phyloP scores from a whole-genome alignment of 1,140 invertebrate species.

The Neodiprion lecontei region DNA sequence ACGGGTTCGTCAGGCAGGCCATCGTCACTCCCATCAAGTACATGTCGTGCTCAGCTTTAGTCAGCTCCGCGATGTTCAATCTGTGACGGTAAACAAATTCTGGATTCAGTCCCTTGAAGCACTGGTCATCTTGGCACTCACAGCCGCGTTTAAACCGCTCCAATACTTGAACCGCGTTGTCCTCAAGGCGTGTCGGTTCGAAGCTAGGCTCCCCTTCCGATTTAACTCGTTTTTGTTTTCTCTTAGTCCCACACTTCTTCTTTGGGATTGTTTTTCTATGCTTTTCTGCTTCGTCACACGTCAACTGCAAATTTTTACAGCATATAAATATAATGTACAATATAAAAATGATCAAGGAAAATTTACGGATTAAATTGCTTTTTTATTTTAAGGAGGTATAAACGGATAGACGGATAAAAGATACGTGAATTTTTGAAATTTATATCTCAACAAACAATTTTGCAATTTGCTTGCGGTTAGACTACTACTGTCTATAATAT shows the following conservation, averaged over 20 bases:
- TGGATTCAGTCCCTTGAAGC: constrained; percentile 74
- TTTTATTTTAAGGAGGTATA: too few species aligned
- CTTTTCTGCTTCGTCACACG: constrained; percentile 38
- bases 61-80: constrained; percentile 79
- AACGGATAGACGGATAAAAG: too few species aligned
- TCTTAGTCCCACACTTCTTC: constrained; percentile 51
- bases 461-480: too few species aligned
- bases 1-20: constrained; percentile 78
- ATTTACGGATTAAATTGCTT: too few species aligned
- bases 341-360: too few species aligned
- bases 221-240: constrained; percentile 63
- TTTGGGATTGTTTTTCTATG: constrained; percentile 42
- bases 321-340: not conserved
- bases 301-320: not conserved
- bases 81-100: constrained; percentile 78
- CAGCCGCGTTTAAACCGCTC: constrained; percentile 75
- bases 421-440: too few species aligned
- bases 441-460: too few species aligned
- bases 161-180: constrained; percentile 68
- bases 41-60: constrained; percentile 74
- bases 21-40: constrained; percentile 83
- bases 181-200: constrained; percentile 65
- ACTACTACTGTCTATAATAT: too few species aligned
- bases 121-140: constrained; percentile 78
- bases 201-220: constrained; percentile 54